Percentiles rank a stretch among this genome's conserved stretches.
Conservation (phyloP, 64 coral and sea anemone species). For the Astreopora myriophthalma region DNA sequence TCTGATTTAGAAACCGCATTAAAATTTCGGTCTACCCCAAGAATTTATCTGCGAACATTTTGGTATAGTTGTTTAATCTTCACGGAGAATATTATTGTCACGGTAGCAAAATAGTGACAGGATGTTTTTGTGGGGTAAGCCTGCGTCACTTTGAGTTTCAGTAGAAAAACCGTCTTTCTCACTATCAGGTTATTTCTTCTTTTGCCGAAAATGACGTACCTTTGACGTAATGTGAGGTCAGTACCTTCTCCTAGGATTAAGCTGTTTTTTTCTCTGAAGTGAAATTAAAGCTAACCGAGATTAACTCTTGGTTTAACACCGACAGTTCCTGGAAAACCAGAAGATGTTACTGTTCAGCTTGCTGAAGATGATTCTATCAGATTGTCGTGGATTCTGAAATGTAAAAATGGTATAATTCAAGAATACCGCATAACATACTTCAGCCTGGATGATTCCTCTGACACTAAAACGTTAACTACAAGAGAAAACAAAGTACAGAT, state of each 20-base stretch:
- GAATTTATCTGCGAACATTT: too few relatives aligned
- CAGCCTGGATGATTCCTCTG: background rate
- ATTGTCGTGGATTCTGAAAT: conserved; percentile 11
- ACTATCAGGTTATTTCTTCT: too few relatives aligned
- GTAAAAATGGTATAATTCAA: conserved; percentile 41
- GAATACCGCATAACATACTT: conserved; percentile 25
- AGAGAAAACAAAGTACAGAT: background rate
- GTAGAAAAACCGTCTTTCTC: too few relatives aligned
- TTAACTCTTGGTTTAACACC: background rate
- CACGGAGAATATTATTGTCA: too few relatives aligned
- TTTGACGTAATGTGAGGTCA: background rate
- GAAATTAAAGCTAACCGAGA: background rate
- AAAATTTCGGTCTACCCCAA: too few relatives aligned
- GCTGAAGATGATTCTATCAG: background rate
- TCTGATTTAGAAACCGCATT: too few relatives aligned
- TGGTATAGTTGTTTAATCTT: too few relatives aligned
- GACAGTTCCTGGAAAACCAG: conserved; percentile 53
- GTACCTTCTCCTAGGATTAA: background rate
- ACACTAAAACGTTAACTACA: background rate
- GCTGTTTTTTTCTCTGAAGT: background rate
- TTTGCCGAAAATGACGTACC: too few relatives aligned
- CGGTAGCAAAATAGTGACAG: too few relatives aligned
- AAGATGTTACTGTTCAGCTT: background rate
- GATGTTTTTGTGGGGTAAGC: too few relatives aligned
- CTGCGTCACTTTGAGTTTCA: too few relatives aligned